Evolutionary conservation across 2,888 invertebrate genomes (phyloP), one percentile per base, ranked within the genome.

Genomic region (Andricus curvator): DNA sequence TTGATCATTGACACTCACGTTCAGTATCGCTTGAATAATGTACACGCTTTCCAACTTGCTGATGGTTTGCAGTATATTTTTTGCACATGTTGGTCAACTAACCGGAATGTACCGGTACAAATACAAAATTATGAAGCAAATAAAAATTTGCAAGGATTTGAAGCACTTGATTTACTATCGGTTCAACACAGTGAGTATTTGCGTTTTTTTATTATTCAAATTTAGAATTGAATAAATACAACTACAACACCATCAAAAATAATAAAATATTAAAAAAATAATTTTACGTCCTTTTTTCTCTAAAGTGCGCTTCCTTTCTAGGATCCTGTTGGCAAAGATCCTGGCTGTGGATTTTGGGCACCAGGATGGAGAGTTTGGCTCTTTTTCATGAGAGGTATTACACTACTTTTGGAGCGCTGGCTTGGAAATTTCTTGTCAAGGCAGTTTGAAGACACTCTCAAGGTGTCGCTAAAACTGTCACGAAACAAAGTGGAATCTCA

Each of bases 71-170:
- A 99, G 93, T 99, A 99, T 93, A 98, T 99, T 84, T 84, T 99
- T 99, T 93, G 98, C 99, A 1, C 99, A 99, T 91, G 99, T 99
- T 13, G 99, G 99, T 0, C 99, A 99, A 93, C 94, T 99, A 82
- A 99, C 99, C 0, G 99, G 99, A 92, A 99, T 99, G 99, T 99
- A 99, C 94, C 95, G 99, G 44, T 99, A 99, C 94, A 98, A 98
- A 91, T 99, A 99, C 94, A 99, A 99, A 93, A 94, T 99, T 79
- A 99, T 99, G 99, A 95, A 98, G 90, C 99, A 99, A 94, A 99
- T 99, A 87, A 94, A 99, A 77, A 99, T 99, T 99, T 99, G 99
- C 95, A 99, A 99, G 93, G 99, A 99, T 94, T 94, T 99, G 88
- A 99, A 99, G 92, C 99, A 99, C 95, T 94, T 99, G 86, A 98